Percentiles rank a stretch among this genome's conserved stretches.
These are phyloP conservation scores for Cydia pomonella DNA, from an alignment of 1,140 invertebrate species.

Conservation along the genomic window DNA sequence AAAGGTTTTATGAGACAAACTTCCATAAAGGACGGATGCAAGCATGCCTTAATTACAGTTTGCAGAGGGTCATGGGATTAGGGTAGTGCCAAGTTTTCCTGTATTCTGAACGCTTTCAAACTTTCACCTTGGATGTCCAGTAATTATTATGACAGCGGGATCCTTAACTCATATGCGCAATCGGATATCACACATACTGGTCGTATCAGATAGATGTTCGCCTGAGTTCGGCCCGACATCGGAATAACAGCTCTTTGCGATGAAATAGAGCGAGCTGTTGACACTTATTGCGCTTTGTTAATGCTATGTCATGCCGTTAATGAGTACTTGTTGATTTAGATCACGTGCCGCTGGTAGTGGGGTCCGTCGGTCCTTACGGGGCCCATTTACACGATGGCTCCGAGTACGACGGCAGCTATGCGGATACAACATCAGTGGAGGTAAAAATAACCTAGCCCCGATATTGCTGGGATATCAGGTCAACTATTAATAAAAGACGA, in stretches of 20 bases:
- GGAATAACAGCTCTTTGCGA: background rate
- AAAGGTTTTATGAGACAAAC: constrained; percentile 51
- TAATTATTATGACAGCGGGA: background rate
- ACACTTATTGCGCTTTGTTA: constrained; percentile 27
- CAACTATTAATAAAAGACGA: constrained; percentile 35
- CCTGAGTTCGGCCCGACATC: constrained; percentile 8
- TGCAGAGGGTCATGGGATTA: constrained; percentile 60
- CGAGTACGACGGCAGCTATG: constrained; percentile 93
- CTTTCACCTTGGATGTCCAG: background rate
- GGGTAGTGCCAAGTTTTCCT: constrained; percentile 29
- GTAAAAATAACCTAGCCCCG: constrained; percentile 50
- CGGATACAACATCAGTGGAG: constrained; percentile 83
- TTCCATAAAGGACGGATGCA: constrained; percentile 59
- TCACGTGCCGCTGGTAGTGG: constrained; percentile 84
- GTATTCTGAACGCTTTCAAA: background rate
- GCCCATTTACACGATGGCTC: constrained; percentile 93
- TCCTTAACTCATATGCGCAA: background rate
- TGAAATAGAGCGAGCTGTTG: constrained; percentile 27
- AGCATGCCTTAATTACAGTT: constrained; percentile 73
- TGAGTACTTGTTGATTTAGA: constrained; percentile 53
- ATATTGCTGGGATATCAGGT: constrained; percentile 13
- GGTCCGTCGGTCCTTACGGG: constrained; percentile 95
- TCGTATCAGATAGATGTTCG: background rate
- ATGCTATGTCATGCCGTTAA: constrained; percentile 24
- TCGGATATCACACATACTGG: constrained; percentile 4